Evolutionary conservation across 1,140 invertebrate species (phyloP), one percentile per base, ranked within the genome.

Genomic region (Diabrotica undecimpunctata): DNA sequence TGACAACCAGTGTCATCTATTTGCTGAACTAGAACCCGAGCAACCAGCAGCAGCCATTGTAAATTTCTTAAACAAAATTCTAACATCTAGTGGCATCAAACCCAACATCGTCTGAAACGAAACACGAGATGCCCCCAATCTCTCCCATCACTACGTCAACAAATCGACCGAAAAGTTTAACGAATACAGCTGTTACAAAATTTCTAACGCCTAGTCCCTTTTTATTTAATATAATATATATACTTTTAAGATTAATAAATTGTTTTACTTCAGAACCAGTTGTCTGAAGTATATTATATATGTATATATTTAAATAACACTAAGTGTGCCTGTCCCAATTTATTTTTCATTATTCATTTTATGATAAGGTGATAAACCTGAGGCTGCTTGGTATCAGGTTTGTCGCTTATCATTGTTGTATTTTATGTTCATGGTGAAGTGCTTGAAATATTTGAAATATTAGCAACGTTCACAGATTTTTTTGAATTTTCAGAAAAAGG

Each of bases 1-100:
- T 41, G 94, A 97, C 79, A 98, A 98, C 81, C 91, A 95, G 79
- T 98, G 96, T 81, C 96, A 98, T 84, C 85, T 98, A 53, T 97
- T 98, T 81, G 95, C 94, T 11, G 96, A 98, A 80, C 82, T 97
- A 38, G 94, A 97, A 76, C 90, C 93, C 8, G 94, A 95, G 74
- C 96, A 98, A 76, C 96, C 96, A 4, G 95, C 95, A 8, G 90
- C 90, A 41, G 95, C 95, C 41, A 97, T 98, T 76, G 94, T 96
- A 61, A 96, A 96, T 79, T 98, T 97, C 81, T 93, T 96, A 39
- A 94, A 95, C 77, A 96, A 96, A 83, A 91, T 96, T 58, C 85
- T 92, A 83, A 87, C 86, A 80, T 84, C 84, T 6, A 83, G 75
- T 64, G 79, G 80, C 8, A 78, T 81, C 50, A 85, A 85, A 70